A percentile compares a stretch with the other conserved stretches of the same genome.
phyloP scores from a whole-genome alignment of 2,797 vertebrate species.

The Sebastiscus albofasciatus region DNA sequence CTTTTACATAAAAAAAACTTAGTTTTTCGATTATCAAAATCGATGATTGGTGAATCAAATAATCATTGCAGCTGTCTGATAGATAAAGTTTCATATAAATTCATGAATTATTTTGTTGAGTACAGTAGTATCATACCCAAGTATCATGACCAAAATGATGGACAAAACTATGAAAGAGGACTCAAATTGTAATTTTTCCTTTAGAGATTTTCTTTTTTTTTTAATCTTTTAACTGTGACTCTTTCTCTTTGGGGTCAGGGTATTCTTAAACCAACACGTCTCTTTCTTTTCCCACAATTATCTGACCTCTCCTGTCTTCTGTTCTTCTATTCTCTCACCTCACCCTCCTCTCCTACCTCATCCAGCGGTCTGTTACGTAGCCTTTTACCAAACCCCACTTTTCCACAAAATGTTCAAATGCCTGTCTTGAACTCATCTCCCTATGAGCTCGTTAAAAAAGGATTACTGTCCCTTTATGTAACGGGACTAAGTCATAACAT shows the following conservation, averaged over 20 bases:
- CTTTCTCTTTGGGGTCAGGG: neutral
- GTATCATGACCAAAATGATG: neutral
- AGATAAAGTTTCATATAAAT: neutral
- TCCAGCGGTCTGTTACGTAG: neutral
- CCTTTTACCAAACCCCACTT: neutral
- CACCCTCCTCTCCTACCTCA: neutral
- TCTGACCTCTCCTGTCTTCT: neutral
- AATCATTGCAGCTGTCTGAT: neutral
- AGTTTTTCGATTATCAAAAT: too few relatives aligned
- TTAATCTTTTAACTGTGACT: neutral
- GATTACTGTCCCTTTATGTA: conserved; percentile 65
- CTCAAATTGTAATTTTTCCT: neutral
- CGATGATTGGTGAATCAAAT: neutral
- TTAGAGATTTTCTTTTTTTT: neutral
- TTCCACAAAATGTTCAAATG: neutral
- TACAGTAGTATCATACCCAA: neutral
- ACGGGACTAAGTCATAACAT: conserved; percentile 1
- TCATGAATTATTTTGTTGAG: too few relatives aligned
- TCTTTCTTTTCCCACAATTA: neutral
- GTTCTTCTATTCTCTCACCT: neutral
- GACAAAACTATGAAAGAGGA: neutral
- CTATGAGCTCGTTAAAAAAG: conserved; percentile 75
- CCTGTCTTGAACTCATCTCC: conserved; percentile 31
- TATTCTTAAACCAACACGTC: neutral
- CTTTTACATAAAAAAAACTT: too few relatives aligned